Evolutionary conservation across 2,113 vertebrate genomes (phyloP).

Genomic region (Pithys albifrons): DNA sequence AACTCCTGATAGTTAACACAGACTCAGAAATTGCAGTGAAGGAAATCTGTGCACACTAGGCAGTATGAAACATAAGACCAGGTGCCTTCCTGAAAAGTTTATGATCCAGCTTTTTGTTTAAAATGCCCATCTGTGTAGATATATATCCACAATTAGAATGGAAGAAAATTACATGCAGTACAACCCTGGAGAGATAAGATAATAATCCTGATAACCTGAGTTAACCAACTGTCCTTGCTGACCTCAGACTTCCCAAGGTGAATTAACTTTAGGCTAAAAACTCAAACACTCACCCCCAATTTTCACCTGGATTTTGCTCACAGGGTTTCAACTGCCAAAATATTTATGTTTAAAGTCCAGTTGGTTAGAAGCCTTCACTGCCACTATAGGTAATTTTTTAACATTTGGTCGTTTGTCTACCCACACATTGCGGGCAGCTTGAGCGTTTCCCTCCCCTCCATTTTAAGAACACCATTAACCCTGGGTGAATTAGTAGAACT

Average conservation of each 20-base stretch:
- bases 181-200: not conserved
- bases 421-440: not conserved
- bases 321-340: not conserved
- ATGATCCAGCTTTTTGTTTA: not conserved
- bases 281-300: not conserved
- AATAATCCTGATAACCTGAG: not conserved
- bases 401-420: not conserved
- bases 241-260: not conserved
- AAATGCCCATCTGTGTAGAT: not conserved
- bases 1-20: not conserved
- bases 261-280: slow-evolving; percentile 28
- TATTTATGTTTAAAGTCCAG: slow-evolving; percentile 51
- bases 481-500: not conserved
- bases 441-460: not conserved
- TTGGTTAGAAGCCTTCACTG: not conserved
- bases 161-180: slow-evolving; percentile 14
- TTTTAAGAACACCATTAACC: not conserved
- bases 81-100: not conserved
- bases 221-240: slow-evolving; percentile 23
- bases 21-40: not conserved
- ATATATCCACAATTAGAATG: not conserved
- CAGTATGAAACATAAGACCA: not conserved
- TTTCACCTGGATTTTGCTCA: not conserved
- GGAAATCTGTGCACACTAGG: not conserved
- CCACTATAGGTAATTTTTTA: not conserved